Evolutionary conservation across 92 coral and sea anemone genomes (phyloP).

Genomic region (Palythoa heliodiscus): DNA sequence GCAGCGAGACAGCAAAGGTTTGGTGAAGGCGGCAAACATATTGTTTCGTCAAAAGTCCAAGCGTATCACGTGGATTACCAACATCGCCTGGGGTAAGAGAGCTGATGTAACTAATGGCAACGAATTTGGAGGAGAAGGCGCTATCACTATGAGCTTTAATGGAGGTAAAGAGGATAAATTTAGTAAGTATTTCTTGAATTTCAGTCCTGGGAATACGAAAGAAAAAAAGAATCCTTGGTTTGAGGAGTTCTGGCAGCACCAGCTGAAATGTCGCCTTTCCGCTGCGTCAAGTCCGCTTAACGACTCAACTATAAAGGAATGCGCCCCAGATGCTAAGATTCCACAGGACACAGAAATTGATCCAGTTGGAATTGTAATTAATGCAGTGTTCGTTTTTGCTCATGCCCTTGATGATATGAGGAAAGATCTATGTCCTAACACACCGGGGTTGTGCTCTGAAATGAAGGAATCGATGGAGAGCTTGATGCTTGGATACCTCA

Average conservation of each 20-base stretch:
- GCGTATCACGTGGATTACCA: conserved; percentile 55
- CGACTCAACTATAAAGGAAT: background rate
- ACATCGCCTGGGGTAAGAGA: conserved; percentile 27
- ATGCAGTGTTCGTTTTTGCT: conserved; percentile 30
- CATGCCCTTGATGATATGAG: conserved; percentile 20
- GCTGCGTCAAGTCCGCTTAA: background rate
- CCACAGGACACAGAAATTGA: conserved; percentile 8
- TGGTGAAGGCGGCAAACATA: conserved; percentile 45
- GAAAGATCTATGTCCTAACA: conserved; percentile 12
- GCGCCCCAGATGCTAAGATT: background rate
- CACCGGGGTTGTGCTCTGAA: background rate
- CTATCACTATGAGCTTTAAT: conserved; percentile 17
- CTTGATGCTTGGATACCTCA: conserved; percentile 17
- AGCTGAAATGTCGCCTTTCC: conserved; percentile 4
- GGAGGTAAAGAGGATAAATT: conserved; percentile 28
- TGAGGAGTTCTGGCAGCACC: conserved; percentile 36
- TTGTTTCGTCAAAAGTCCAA: conserved; percentile 10
- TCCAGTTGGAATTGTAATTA: conserved; percentile 33
- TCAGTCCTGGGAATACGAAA: background rate
- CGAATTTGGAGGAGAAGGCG: conserved; percentile 20
- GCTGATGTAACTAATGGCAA: conserved; percentile 23
- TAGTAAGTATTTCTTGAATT: conserved; percentile 7
- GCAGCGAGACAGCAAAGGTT: conserved; percentile 46
- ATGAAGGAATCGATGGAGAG: background rate
- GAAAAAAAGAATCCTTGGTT: conserved; percentile 22